Conservation (phyloP, 2,888 invertebrate genomes). For the Acanthosepion pharaonis region DNA sequence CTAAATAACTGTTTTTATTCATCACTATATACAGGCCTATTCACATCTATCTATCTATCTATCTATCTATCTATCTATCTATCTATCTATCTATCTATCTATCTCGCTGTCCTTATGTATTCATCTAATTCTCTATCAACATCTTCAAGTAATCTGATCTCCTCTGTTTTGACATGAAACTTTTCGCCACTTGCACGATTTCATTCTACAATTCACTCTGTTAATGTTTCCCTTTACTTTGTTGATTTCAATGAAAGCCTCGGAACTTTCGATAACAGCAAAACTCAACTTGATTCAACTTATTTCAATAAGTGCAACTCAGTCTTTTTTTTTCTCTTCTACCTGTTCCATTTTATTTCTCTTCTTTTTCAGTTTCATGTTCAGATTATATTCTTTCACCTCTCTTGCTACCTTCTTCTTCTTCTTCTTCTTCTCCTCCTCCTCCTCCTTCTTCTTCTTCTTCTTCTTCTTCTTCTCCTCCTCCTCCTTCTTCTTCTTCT, state of each 20-base stretch:
- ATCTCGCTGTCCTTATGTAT: neutral
- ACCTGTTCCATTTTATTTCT: too few species aligned
- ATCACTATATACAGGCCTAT: too few species aligned
- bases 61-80: too few species aligned
- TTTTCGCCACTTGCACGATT: neutral
- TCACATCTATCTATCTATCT: neutral
- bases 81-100: neutral
- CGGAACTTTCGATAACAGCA: neutral
- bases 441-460: neutral
- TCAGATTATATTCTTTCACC: too few species aligned
- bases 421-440: neutral
- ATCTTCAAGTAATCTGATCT: neutral
- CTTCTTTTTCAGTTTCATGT: too few species aligned
- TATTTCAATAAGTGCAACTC: neutral
- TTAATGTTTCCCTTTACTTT: neutral
- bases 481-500: neutral
- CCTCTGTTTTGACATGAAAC: neutral
- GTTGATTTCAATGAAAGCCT: neutral
- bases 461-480: neutral
- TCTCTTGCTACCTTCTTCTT: too few species aligned
- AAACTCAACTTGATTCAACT: neutral
- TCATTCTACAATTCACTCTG: neutral
- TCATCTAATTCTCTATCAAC: neutral
- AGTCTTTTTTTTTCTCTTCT: neutral
- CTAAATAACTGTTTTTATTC: too few species aligned